Base-by-base conservation (phyloP, 2,888 invertebrate genomes). In the Hemistola chrysoprasaria region DNA sequence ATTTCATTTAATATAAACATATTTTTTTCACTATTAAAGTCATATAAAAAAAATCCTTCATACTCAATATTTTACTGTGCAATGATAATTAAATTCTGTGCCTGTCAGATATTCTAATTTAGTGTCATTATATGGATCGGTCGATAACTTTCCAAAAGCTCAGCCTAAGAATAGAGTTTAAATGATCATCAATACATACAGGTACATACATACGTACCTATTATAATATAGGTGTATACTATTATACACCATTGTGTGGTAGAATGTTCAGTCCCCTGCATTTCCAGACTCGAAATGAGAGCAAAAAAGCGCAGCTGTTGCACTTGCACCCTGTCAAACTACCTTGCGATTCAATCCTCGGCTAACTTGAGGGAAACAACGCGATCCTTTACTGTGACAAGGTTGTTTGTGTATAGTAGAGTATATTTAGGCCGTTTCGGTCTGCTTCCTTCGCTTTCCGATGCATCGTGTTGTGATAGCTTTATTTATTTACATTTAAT, bases 401-500 rank as follows among this genome's bases (percentile, higher is more conserved):
- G 76, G 80, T 80, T 54, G 63, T 70, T 63, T 8, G 22, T 30
- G 8, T 26, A 30, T 30, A 29, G 35, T 43, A 20, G 30, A 68
- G 68, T 79, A 77, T 82, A 81, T 81, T 81, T 84, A 78, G 83
- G 78, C 67, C 80, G 77, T 64, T 71, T 66, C 71, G 71, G 69
- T 76, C 71, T 65, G 72, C 69, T 78, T 66, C 65, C 68, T 64
- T 61, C 48, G 54, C 65, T 72, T 71, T 72, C 62, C 63, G 69
- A 71, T 72, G 65, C 59, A 60, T 59, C 49, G 59, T 57, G 62
- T 61, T 53, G 51, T 58, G 65, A 68, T 71, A 65, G 62, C 59
- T 50, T 53, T 52, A 48, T 50, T 46, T 50, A 45, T 50, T 47
- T 44, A 49, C 44, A 33, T 47, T 27, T 40, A 28, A 16, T 35